Conservation (phyloP, 2,797 vertebrate genomes). For the Microctenopoma lineatum region DNA sequence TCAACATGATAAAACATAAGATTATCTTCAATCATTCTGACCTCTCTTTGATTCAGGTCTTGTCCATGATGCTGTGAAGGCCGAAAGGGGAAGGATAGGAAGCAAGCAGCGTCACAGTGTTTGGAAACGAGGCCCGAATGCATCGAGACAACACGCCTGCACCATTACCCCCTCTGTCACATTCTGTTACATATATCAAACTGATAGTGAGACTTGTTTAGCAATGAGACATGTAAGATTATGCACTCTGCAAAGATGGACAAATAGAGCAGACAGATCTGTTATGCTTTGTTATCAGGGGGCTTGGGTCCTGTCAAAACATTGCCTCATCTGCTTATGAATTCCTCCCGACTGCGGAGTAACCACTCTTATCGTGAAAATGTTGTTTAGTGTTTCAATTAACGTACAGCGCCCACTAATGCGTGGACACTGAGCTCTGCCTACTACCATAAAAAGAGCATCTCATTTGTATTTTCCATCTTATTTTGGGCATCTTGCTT, state of each 20-base stretch:
- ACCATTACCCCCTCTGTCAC: constrained; percentile 76
- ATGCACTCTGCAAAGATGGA: constrained; percentile 72
- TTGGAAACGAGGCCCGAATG: constrained; percentile 55
- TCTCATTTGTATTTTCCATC: background rate
- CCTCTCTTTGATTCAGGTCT: constrained; percentile 68
- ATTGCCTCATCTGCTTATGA: constrained; percentile 59
- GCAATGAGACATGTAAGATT: constrained; percentile 76
- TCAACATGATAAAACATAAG: constrained; percentile 62
- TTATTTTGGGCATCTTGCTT: constrained; percentile 2
- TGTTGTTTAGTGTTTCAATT: constrained; percentile 36
- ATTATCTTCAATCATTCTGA: constrained; percentile 69
- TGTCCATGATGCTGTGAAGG: constrained; percentile 48
- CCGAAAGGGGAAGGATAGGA: constrained; percentile 36
- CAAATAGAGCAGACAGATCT: constrained; percentile 79
- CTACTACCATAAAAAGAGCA: background rate
- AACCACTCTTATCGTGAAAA: constrained; percentile 28
- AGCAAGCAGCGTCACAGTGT: constrained; percentile 51
- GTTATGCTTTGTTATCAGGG: constrained; percentile 74
- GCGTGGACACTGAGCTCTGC: background rate
- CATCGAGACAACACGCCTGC: constrained; percentile 60
- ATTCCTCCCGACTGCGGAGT: constrained; percentile 42
- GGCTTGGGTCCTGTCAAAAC: constrained; percentile 73
- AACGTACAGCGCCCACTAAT: background rate
- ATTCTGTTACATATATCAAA: constrained; percentile 72
- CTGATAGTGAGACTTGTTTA: constrained; percentile 57